phyloP scores from a whole-genome alignment of 2,797 vertebrate genomes.

The Hipposideros larvatus region DNA sequence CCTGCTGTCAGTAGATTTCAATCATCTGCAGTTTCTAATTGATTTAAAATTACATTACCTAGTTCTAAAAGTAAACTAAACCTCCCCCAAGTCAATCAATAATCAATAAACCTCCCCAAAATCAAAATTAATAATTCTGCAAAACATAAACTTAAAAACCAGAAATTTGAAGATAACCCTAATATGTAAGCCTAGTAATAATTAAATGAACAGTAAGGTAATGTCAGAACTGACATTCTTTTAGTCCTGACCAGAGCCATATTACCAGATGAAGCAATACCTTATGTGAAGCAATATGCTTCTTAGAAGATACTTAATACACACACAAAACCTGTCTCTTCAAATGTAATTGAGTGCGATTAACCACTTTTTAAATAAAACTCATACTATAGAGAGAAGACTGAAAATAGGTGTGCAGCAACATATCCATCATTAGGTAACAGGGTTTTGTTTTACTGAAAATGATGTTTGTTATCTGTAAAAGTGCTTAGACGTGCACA shows the following conservation, averaged over 20 bases:
- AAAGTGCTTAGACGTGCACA: neutral
- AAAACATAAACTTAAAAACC: neutral
- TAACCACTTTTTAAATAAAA: neutral
- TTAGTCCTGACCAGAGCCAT: neutral
- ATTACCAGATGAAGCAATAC: neutral
- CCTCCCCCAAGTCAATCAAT: neutral
- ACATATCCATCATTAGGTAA: neutral
- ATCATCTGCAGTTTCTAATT: neutral
- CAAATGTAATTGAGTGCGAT: neutral
- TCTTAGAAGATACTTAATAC: neutral
- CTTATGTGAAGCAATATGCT: neutral
- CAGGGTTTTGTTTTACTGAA: neutral
- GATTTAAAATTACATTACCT: neutral
- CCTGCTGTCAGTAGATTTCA: neutral
- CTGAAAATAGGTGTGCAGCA: neutral
- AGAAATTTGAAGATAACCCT: neutral
- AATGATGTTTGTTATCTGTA: neutral
- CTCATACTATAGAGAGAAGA: neutral
- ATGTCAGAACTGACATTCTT: neutral
- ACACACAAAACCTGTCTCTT: neutral
- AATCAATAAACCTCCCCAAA: neutral
- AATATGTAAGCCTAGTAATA: neutral
- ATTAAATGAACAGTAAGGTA: neutral
- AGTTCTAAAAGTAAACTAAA: conserved; percentile 1
- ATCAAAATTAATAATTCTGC: neutral